phyloP scores from a whole-genome alignment of 2,888 invertebrate species.

The Cephalotes varians region DNA sequence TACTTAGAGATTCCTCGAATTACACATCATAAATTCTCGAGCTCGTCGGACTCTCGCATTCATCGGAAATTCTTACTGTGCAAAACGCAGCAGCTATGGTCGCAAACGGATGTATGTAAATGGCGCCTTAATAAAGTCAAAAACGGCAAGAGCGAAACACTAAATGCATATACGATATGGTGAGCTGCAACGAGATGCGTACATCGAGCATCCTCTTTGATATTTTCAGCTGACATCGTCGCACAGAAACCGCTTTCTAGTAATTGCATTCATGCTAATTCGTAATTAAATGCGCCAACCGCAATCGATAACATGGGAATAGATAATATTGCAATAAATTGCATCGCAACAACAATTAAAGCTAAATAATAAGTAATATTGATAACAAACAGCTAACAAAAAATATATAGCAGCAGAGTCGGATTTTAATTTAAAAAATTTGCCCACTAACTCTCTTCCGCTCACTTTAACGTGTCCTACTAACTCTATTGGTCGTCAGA shows the following conservation, averaged over 20 bases:
- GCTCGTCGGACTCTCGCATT: slow-evolving; percentile 24
- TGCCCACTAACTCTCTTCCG: neutral
- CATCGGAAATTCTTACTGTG: slow-evolving; percentile 32
- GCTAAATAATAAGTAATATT: slow-evolving; percentile 1
- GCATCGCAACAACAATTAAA: slow-evolving; percentile 3
- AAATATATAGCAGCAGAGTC: neutral
- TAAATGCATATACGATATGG: slow-evolving; percentile 37
- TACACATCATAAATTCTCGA: slow-evolving; percentile 64
- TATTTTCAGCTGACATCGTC: slow-evolving; percentile 2
- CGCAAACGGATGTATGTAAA: slow-evolving; percentile 45
- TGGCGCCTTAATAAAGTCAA: slow-evolving; percentile 41
- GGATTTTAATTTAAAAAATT: slow-evolving; percentile 41
- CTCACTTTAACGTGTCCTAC: neutral
- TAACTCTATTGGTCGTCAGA: neutral
- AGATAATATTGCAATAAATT: neutral
- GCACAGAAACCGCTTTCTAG: slow-evolving; percentile 10
- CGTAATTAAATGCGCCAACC: slow-evolving; percentile 15
- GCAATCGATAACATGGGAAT: slow-evolving; percentile 8
- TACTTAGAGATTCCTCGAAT: slow-evolving; percentile 48
- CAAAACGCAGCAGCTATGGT: slow-evolving; percentile 32
- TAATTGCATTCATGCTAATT: slow-evolving; percentile 26
- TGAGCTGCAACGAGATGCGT: neutral
- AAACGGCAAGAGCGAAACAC: slow-evolving; percentile 40
- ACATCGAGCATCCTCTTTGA: slow-evolving; percentile 15
- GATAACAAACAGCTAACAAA: neutral